Percentiles rank a stretch among this genome's conserved stretches.
phyloP scores from a whole-genome alignment of 2,113 vertebrate genomes.

The Clarias gariepinus region DNA sequence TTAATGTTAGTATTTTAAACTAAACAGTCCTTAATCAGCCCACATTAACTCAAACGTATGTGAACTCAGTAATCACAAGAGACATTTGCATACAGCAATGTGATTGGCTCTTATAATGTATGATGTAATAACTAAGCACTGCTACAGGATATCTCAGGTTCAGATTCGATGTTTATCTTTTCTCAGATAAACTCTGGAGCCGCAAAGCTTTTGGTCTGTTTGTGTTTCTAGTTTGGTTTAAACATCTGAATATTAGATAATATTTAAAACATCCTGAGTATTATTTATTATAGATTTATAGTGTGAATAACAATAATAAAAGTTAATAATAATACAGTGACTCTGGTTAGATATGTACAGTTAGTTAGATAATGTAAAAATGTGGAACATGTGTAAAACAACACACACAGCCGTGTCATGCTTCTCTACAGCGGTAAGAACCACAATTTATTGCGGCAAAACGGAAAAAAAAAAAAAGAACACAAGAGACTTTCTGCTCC shows the following conservation, averaged over 20 bases:
- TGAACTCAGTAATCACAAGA: background rate
- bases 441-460: conserved; percentile 52
- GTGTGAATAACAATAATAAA: too few relatives aligned
- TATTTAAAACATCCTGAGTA: background rate
- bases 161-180: background rate
- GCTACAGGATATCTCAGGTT: background rate
- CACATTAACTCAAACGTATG: too few relatives aligned
- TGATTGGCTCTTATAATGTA: background rate
- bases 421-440: conserved; percentile 42
- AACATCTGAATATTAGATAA: background rate
- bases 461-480: conserved; percentile 12
- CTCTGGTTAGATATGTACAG: background rate
- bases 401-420: background rate
- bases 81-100: background rate
- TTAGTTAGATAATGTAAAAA: too few relatives aligned
- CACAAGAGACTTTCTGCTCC: conserved; percentile 19
- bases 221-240: too few relatives aligned
- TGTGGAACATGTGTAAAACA: background rate
- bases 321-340: background rate
- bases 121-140: background rate
- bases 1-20: background rate
- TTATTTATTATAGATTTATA: background rate
- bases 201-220: background rate
- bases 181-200: background rate
- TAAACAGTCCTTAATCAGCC: background rate